phyloP scores from a whole-genome alignment of 2,113 vertebrate species.

The Herpetotheres cachinnans region DNA sequence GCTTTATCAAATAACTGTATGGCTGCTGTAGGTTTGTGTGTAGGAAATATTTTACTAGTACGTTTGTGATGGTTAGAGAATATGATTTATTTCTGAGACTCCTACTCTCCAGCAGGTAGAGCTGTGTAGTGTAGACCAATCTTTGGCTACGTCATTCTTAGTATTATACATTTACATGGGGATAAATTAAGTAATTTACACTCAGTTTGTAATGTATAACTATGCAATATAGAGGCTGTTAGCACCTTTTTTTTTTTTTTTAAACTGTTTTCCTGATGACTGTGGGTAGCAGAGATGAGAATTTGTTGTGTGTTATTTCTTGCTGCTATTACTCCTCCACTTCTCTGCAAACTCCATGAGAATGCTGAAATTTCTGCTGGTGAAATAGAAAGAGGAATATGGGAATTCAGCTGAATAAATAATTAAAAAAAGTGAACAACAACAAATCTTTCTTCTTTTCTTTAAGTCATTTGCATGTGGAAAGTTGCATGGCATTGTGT shows the following conservation, averaged over 20 bases:
- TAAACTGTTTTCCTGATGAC: neutral
- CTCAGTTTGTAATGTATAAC: neutral
- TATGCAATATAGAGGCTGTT: neutral
- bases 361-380: neutral
- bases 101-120: neutral
- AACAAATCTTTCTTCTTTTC: neutral
- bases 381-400: neutral
- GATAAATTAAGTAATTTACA: neutral
- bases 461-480: neutral
- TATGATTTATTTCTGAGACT: neutral
- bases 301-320: neutral
- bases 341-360: neutral
- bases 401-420: neutral
- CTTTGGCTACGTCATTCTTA: neutral
- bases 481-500: neutral
- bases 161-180: neutral
- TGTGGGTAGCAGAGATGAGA: neutral
- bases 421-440: neutral
- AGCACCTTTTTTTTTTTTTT: neutral
- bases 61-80: neutral
- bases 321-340: fast-evolving
- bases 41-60: neutral
- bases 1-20: neutral
- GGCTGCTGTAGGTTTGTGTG: neutral
- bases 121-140: neutral